phyloP scores from a whole-genome alignment of 1,140 invertebrate genomes.

The Lepidostoma basale region DNA sequence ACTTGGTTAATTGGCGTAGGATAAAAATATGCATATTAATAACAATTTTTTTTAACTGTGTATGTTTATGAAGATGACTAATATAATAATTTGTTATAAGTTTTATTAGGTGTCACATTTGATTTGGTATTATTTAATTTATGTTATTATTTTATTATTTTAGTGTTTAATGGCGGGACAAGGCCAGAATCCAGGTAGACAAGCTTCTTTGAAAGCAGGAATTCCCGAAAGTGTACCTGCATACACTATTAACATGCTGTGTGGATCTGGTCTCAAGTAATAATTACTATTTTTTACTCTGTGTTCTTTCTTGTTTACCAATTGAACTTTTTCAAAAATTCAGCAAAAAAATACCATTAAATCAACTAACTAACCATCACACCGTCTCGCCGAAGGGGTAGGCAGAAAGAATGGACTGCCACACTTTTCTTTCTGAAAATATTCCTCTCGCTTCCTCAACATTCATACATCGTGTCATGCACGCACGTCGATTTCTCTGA shows the following conservation, averaged over 20 bases:
- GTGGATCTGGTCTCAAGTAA: constrained; percentile 85
- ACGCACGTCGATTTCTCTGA: no score
- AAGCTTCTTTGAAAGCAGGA: constrained; percentile 79
- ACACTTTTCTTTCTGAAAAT: no score
- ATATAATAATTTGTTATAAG: neutral
- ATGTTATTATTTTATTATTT: constrained; percentile 42
- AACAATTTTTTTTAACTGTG: neutral
- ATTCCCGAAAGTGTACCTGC: constrained; percentile 76
- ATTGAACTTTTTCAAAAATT: no score
- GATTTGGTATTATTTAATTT: neutral
- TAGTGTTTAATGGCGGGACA: constrained; percentile 73
- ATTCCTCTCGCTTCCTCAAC: no score
- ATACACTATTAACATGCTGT: constrained; percentile 82
- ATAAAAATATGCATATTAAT: neutral
- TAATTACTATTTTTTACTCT: constrained; percentile 42
- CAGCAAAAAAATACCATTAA: no score
- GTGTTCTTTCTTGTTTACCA: neutral
- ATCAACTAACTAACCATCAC: no score
- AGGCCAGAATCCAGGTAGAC: constrained; percentile 87
- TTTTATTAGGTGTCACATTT: neutral
- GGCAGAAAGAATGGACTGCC: no score
- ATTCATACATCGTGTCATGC: no score
- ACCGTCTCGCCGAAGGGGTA: no score
- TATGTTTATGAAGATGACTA: neutral
- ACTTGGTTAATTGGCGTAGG: neutral